Base-by-base conservation (phyloP, 2,888 invertebrate species). In the Xiphydria camelus region DNA sequence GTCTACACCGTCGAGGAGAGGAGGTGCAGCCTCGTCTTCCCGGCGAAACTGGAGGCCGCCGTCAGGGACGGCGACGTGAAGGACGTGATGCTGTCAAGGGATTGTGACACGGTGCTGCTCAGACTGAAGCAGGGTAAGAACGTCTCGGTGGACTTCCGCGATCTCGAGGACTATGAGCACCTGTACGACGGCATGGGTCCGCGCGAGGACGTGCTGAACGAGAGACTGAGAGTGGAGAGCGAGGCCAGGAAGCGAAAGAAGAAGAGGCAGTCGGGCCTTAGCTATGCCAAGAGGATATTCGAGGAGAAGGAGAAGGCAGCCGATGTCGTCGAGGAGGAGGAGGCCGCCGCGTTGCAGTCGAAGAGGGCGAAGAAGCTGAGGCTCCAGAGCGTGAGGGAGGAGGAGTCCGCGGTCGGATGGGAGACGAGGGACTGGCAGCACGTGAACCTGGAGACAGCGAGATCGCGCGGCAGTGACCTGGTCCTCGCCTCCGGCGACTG, bases 1-100 rank as follows among this genome's bases (percentile, higher is more conserved):
- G 88, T 89, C 33, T 91, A 90, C 66, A 85, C 86, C 14, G 86
- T 90, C 22, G 82, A 85, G 59, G 88, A 89, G 60, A 82, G 85
- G 62, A 81, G 83, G 68, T 88, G 87, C 68, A 86, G 86, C 61
- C 80, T 90, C 55, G 87, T 90, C 31, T 84, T 90, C 59, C 83
- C 88, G 3, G 85, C 87, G 23, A 81, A 82, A 47, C 79, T 89
- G 66, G 90, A 90, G 71, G 83, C 85, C 7, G 89, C 89, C 3
- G 86, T 89, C 36, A 79, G 88, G 15, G 86, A 88, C 59, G 89
- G 89, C 41, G 88, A 89, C 58, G 85, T 90, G 21, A 80, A 84
- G 45, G 88, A 89, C 64, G 85, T 90, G 2, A 83, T 89, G 82
- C 77, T 90, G 12, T 88, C 88, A 3, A 85, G 88, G 62, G 85